Evolutionary conservation across 2,113 vertebrate species (phyloP).

Genomic region (Noturus placidus): DNA sequence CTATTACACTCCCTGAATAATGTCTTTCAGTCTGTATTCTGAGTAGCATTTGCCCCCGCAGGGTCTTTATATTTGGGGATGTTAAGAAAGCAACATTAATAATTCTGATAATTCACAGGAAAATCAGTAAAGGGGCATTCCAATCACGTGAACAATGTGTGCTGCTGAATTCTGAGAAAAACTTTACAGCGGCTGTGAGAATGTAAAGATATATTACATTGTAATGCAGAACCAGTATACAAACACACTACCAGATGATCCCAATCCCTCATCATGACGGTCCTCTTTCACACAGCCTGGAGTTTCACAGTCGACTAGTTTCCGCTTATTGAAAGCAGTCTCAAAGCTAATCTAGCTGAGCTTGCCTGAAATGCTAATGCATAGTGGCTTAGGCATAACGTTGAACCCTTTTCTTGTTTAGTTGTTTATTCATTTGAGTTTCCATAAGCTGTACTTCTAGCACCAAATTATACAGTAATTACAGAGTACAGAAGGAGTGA

Average conservation of each 20-base stretch:
- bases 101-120: constrained; percentile 51
- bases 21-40: constrained; percentile 57
- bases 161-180: constrained; percentile 25
- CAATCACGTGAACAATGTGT: not conserved
- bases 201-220: not conserved
- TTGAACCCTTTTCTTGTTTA: constrained; percentile 46
- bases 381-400: constrained; percentile 37
- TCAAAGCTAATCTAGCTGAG: constrained; percentile 44
- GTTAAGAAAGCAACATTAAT: constrained; percentile 40
- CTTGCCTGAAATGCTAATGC: constrained; percentile 53
- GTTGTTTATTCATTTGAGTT: constrained; percentile 19
- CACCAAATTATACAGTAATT: not conserved
- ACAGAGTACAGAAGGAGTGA: not conserved
- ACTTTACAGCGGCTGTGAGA: not conserved
- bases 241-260: constrained; percentile 36
- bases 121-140: constrained; percentile 36
- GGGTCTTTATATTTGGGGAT: constrained; percentile 54
- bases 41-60: constrained; percentile 50
- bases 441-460: not conserved
- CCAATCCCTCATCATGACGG: not conserved
- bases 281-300: constrained; percentile 34
- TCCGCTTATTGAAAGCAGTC: constrained; percentile 35
- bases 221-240: constrained; percentile 7
- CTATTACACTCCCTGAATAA: constrained; percentile 69
- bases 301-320: constrained; percentile 46